Conservation (phyloP, 2,797 vertebrate species). For the Sparidentex hasta region DNA sequence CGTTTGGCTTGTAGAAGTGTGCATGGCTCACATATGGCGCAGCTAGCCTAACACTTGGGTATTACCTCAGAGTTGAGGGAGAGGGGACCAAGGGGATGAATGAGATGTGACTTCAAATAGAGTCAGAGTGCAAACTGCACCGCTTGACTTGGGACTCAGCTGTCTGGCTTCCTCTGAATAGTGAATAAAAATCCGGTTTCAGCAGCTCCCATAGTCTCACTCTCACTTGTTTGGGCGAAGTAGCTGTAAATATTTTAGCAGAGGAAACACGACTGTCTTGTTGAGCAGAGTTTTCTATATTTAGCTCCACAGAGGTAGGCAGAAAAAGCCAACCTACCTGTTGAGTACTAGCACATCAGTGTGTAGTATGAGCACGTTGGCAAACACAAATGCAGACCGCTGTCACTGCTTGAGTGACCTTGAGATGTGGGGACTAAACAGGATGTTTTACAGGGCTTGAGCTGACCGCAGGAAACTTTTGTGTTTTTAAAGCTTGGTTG, state of each 20-base stretch:
- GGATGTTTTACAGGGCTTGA: slow-evolving; percentile 77
- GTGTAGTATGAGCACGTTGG: slow-evolving; percentile 28
- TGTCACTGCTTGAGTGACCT: slow-evolving; percentile 84
- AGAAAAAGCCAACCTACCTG: slow-evolving; percentile 65
- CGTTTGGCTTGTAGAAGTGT: slow-evolving; percentile 80
- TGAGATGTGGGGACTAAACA: slow-evolving; percentile 86
- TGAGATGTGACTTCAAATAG: slow-evolving; percentile 67
- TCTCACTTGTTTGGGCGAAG: slow-evolving; percentile 68
- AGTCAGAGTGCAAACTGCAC: slow-evolving; percentile 53
- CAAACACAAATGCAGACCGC: slow-evolving; percentile 52
- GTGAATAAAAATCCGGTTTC: slow-evolving; percentile 59
- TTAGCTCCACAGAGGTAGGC: slow-evolving; percentile 50
- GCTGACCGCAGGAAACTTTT: slow-evolving; percentile 41
- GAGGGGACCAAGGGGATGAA: slow-evolving; percentile 64
- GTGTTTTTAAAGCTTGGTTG: slow-evolving; percentile 46
- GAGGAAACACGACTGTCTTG: slow-evolving; percentile 74
- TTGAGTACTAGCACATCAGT: slow-evolving; percentile 45
- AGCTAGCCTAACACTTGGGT: slow-evolving; percentile 71
- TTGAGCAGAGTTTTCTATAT: slow-evolving; percentile 72
- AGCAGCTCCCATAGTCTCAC: slow-evolving; percentile 54
- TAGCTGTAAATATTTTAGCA: slow-evolving; percentile 76
- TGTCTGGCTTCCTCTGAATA: slow-evolving; percentile 42
- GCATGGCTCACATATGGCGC: slow-evolving; percentile 81
- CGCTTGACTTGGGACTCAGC: slow-evolving; percentile 53
- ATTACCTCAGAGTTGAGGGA: slow-evolving; percentile 76